A percentile compares a stretch with the other conserved stretches of the same genome.
Evolutionary conservation across 2,113 vertebrate genomes (phyloP).

Genomic region (Sylvietta virens): DNA sequence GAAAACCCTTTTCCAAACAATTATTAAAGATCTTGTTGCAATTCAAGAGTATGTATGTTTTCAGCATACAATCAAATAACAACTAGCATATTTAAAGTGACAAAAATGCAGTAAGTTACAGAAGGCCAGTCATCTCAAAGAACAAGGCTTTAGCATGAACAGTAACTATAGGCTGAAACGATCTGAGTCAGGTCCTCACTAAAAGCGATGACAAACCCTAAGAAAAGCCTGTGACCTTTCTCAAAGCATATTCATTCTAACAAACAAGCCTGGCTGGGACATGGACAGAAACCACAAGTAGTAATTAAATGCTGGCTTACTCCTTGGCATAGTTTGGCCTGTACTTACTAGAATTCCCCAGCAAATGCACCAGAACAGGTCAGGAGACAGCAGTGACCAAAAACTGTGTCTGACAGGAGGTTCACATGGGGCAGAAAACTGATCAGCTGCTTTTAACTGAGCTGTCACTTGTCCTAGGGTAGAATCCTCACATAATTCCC

Average conservation of each 20-base stretch:
- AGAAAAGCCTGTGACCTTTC: background rate
- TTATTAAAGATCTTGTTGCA: background rate
- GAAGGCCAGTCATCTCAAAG: background rate
- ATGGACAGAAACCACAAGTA: background rate
- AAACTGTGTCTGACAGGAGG: background rate
- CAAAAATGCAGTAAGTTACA: background rate
- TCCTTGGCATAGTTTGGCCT: background rate
- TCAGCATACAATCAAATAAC: background rate
- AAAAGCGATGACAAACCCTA: background rate
- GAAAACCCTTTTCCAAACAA: background rate
- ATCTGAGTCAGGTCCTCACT: fast-evolving
- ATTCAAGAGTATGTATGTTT: background rate
- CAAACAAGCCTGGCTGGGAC: background rate
- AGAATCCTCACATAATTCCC: background rate
- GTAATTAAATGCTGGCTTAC: background rate
- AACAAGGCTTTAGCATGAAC: background rate
- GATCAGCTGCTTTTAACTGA: background rate
- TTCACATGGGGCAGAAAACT: fast-evolving
- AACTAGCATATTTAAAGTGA: background rate
- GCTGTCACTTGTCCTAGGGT: background rate
- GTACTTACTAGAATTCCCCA: background rate
- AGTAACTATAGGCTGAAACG: fast-evolving
- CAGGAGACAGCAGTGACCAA: background rate
- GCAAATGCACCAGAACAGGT: background rate
- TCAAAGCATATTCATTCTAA: background rate